phyloP scores from a whole-genome alignment of 1,140 invertebrate genomes.

The Apolygus lucorum region DNA sequence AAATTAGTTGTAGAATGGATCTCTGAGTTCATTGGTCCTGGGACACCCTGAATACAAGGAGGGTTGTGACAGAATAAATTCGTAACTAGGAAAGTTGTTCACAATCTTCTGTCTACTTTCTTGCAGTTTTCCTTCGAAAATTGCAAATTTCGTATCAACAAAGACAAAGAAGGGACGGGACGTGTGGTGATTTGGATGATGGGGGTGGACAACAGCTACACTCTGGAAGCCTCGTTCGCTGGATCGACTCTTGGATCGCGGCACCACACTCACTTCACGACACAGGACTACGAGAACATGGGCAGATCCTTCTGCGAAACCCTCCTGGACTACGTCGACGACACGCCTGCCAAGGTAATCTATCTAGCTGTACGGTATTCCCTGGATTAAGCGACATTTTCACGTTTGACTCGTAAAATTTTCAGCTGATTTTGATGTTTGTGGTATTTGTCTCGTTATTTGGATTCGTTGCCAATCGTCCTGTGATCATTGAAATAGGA shows the following conservation, averaged over 20 bases:
- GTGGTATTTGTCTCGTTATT: no score
- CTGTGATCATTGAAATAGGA: no score
- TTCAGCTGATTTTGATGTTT: no score
- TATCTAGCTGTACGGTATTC: not conserved
- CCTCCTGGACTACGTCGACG: constrained; percentile 79
- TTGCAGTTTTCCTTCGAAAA: constrained; percentile 85
- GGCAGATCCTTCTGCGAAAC: constrained; percentile 87
- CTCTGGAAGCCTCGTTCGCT: constrained; percentile 87
- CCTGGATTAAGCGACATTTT: no score
- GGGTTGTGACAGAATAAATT: no score
- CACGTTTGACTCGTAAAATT: no score
- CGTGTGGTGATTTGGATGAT: constrained; percentile 88
- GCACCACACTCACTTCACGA: constrained; percentile 76
- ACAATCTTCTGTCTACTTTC: no score
- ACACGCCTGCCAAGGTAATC: constrained; percentile 69
- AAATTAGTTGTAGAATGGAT: no score
- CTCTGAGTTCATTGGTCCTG: no score
- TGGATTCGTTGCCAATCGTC: no score
- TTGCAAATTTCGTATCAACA: constrained; percentile 87
- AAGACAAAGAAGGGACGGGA: constrained; percentile 86
- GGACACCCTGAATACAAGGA: no score
- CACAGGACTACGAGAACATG: constrained; percentile 69
- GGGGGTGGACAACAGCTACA: constrained; percentile 88
- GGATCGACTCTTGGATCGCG: constrained; percentile 72
- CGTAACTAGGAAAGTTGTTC: no score